Evolutionary conservation across 1,140 invertebrate species (phyloP), one percentile per base, ranked within the genome.

Genomic region (Nasonia longicornis): DNA sequence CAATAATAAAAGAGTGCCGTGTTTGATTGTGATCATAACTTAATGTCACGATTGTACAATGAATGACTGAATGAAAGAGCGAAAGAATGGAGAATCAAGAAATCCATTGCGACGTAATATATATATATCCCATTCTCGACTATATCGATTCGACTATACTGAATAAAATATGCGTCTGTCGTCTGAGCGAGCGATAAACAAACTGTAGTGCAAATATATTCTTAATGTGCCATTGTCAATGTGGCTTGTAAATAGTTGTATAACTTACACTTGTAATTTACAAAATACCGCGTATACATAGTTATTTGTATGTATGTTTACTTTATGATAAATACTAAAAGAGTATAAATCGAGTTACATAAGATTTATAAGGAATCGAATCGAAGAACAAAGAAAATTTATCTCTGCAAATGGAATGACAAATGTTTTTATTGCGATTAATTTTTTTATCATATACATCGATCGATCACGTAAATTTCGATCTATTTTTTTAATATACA

Each of bases 211-310:
- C 88, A 89, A 89, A 88, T 85, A 87, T 89, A 89, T 88, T 87
- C 89, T 89, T 89, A 90, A 90, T 85, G 90, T 91, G 90, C 90
- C 90, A 91, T 91, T 88, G 71, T 84, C 81, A 80, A 84, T 81
- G 87, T 91, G 90, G 90, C 90, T 89, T 91, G 90, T 90, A 91
- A 87, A 91, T 91, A 91, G 87, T 86, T 86, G 83, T 87, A 35
- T 35, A 87, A 86, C 85, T 85, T 82, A 82, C 77, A 80, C 69
- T 52, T 84, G 77, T 81, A 84, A 86, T 79, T 86, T 79, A 82
- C 79, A 81, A 84, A 85, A 84, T 71, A 83, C 75, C 71, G 77
- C 58, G 78, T 80, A 76, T 82, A 82, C 81, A 82, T 79, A 84
- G 48, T 74, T 82, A 75, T 79, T 77, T 84, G 83, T 86, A 83